Percentiles rank a stretch among this genome's conserved stretches.
Conservation (phyloP, 2,888 invertebrate species). For the Lochmaea crataegi region DNA sequence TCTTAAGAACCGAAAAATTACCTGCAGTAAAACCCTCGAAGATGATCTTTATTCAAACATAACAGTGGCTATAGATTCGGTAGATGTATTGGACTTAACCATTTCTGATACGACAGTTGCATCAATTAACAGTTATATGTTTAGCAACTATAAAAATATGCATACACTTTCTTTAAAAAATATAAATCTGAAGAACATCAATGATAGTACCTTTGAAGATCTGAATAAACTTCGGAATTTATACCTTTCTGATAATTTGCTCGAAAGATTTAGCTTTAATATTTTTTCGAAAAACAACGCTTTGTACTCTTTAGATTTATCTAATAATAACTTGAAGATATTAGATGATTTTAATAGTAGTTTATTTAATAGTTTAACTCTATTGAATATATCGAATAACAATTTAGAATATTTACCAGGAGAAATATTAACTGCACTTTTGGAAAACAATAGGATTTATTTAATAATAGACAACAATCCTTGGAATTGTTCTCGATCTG, state of each 20-base stretch:
- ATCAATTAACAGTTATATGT: conserved; percentile 31
- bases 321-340: conserved; percentile 45
- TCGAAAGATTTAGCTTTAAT: conserved; percentile 38
- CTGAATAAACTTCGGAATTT: conserved; percentile 35
- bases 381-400: conserved; percentile 50
- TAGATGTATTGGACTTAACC: conserved; percentile 37
- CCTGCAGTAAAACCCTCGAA: conserved; percentile 32
- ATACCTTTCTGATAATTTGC: conserved; percentile 39
- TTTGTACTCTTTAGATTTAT: conserved; percentile 42
- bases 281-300: conserved; percentile 33
- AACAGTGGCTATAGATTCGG: conserved; percentile 34
- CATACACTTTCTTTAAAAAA: conserved; percentile 40
- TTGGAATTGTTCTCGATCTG: conserved; percentile 43
- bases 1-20: conserved; percentile 32
- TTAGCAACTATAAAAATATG: conserved; percentile 41
- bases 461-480: conserved; percentile 49
- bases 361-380: conserved; percentile 41
- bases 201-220: conserved; percentile 38
- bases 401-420: conserved; percentile 43
- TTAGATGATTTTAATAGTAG: conserved; percentile 45
- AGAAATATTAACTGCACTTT: conserved; percentile 40
- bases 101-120: conserved; percentile 39
- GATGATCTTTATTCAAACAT: conserved; percentile 33
- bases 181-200: conserved; percentile 35
- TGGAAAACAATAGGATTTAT: conserved; percentile 43